Evolutionary conservation across 2,888 invertebrate species (phyloP), one percentile per base, ranked within the genome.

Genomic region (Trachelus stipa): DNA sequence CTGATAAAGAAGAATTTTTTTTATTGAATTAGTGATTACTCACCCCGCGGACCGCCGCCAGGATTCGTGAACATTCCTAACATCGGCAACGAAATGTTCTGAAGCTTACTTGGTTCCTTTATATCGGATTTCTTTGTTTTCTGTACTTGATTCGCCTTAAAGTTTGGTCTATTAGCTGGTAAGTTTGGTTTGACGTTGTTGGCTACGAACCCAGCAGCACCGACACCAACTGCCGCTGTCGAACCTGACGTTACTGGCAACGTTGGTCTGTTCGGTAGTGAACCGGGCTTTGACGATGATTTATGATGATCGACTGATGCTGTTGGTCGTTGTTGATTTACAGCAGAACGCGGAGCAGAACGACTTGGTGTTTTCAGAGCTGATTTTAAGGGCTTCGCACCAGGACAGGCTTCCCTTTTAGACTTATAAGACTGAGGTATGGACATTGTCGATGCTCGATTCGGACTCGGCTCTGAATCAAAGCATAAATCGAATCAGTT

Each of bases 11-110:
- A 71, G 31, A 69, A 12, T 30, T 71, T 33, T 30, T 12, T 71
- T 33, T 71, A 31, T 30, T 11, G 3, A 40, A 56, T 56, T 56
- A 56, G 23, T 56, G 0, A 23, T 23, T 68, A 40, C 68, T 71
- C 81, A 87, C 87, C 85, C 83, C 81, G 82, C 0, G 87, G 83
- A 3, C 80, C 82, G 33, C 84, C 85, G n/a, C 81, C 84, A 0
- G 88, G 86, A 79, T 89, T 87, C 1, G 84, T 79, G 73, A 87
- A 85, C 85, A 88, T 88, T 56, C 85, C 88, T 85, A 90, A 88
- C 34, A 88, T 83, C 4, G 87, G 85, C 11, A 85, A 78, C 3
- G 85, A 80, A 3, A 78, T 80, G 30, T 82, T 83, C 15, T 80
- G 83, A 33, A 88, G 56, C 68, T 87, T 88, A 69, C 85, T 87